phyloP scores from a whole-genome alignment of 2,113 vertebrate genomes.

The Jacana jacana region DNA sequence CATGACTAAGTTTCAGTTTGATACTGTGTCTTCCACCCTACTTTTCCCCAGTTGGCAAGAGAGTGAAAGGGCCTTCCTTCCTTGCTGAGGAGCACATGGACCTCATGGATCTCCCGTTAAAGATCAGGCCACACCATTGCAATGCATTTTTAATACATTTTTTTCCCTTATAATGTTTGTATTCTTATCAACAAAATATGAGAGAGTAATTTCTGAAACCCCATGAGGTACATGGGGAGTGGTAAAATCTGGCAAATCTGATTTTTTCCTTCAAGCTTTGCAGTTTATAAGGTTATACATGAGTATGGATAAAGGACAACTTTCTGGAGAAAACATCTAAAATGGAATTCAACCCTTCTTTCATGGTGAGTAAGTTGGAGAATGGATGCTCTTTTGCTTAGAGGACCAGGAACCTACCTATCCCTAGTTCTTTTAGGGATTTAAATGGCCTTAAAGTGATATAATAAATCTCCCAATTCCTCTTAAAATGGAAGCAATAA shows the following conservation, averaged over 20 bases:
- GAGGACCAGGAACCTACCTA: not conserved
- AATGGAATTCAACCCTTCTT: not conserved
- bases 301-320: not conserved
- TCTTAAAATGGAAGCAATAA: not conserved
- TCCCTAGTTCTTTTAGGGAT: not conserved
- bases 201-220: not conserved
- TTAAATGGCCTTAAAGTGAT: not conserved
- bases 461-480: not conserved
- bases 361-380: not conserved
- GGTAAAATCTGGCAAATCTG: not conserved
- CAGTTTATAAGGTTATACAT: not conserved
- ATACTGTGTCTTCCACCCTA: not conserved
- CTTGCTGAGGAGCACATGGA: rapidly evolving
- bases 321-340: not conserved
- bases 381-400: not conserved
- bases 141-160: not conserved
- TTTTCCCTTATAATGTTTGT: not conserved
- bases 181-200: not conserved
- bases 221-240: not conserved
- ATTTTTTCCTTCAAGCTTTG: not conserved
- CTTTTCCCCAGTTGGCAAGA: not conserved
- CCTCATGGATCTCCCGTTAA: not conserved
- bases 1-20: not conserved
- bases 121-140: not conserved
- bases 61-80: not conserved